Base-by-base conservation (phyloP, 2,113 vertebrate genomes). In the Astur gentilis region DNA sequence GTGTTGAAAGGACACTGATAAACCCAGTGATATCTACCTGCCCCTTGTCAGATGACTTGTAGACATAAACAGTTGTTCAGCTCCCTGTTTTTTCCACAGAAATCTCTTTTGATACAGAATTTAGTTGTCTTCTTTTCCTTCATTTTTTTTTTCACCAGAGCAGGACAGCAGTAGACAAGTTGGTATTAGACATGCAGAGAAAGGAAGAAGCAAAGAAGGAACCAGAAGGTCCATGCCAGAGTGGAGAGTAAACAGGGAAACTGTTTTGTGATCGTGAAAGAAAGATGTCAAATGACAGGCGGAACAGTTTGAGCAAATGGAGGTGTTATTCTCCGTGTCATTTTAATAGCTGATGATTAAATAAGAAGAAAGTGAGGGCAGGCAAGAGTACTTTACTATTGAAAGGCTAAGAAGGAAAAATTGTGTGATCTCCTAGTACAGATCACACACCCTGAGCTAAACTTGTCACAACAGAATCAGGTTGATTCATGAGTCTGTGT, bases 381-480 rank as follows among this genome's bases (percentile, higher is more conserved):
- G 81, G 67, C 45, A 77, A 45, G 75, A 83, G 9, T 58, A 58
- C 58, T 90, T 89, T 62, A 34, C 91, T 83, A 83, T 77, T 90
- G 66, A 94, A 92, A 88, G 34, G 58, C 70, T 54, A 76, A 89
- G 81, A 77, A 90, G 62, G 77, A 88, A 94, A 96, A 95, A 91
- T 4, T 22, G 55, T 87, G 83, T 50, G 95, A 94, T 95, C 55
- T 93, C 58, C 64, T 80, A 64, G 89, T 84, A 77, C 75, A 70
- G 95, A 87, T 96, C 89, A 70, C 84, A 95, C 75, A 65, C 81
- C 78, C 84, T 90, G 62, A 80, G 83, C 78, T 90, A 67, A 96
- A 91, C 81, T 75, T 95, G 94, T 95, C 94, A 94, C 91, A 96
- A 91, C 87, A 95, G 70, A 93, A 62, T 88, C 91, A 83, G 82